phyloP scores from a whole-genome alignment of 2,797 vertebrate genomes.

The Nasua narica region DNA sequence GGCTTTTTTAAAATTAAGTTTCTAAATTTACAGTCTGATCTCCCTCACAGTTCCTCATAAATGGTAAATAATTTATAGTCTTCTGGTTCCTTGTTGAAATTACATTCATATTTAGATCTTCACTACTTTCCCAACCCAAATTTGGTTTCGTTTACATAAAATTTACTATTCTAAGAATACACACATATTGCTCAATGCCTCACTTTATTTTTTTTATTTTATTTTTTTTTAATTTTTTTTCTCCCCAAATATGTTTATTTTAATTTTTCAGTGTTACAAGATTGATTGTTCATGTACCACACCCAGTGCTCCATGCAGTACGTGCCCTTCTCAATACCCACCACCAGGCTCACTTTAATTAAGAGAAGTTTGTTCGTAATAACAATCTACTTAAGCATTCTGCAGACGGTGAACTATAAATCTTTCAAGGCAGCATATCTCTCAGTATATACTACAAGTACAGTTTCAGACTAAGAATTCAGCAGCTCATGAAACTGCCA shows the following conservation, averaged over 20 bases:
- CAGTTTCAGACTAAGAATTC: background rate
- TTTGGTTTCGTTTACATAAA: too few species aligned
- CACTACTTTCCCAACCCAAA: background rate
- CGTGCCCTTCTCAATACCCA: too few species aligned
- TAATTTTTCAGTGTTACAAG: too few species aligned
- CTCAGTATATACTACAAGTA: background rate
- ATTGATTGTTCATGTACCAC: too few species aligned
- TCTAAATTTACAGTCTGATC: background rate
- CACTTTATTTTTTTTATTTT: too few species aligned
- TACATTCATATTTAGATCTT: background rate
- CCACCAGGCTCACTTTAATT: conserved; percentile 30
- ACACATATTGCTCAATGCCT: background rate
- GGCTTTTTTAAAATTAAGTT: background rate
- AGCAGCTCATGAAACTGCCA: background rate
- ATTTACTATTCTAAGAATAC: background rate
- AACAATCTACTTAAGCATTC: background rate
- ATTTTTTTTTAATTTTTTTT: too few species aligned
- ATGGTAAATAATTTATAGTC: background rate
- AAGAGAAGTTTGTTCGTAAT: background rate
- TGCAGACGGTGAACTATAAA: background rate
- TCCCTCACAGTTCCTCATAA: background rate
- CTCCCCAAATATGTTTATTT: too few species aligned
- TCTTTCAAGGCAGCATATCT: background rate
- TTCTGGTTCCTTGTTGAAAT: background rate
- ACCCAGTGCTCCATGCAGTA: too few species aligned